Conservation (phyloP, 2,888 invertebrate genomes). For the Acanthosoma haemorrhoidale region DNA sequence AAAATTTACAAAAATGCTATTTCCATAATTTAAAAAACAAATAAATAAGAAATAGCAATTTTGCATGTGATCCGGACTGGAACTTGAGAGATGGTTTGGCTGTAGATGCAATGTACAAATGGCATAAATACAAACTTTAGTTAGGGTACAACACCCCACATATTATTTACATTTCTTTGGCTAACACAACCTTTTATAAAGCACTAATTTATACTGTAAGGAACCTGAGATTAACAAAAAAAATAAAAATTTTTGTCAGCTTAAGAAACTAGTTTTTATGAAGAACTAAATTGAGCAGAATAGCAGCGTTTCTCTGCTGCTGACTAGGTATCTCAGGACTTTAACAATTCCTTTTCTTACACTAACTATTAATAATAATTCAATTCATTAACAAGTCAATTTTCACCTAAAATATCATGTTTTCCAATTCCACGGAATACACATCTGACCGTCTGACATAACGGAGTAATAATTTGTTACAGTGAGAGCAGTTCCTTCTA, state of each 20-base stretch:
- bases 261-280: background rate
- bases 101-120: no score
- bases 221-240: background rate
- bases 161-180: no score
- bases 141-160: no score
- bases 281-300: background rate
- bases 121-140: no score
- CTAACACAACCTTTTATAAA: no score
- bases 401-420: conserved; percentile 42
- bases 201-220: background rate
- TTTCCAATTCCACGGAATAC: conserved; percentile 90
- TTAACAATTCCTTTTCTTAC: background rate
- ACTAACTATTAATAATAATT: no score
- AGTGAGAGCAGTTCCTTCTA: conserved; percentile 67
- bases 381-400: no score
- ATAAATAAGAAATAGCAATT: no score
- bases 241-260: background rate
- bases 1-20: no score
- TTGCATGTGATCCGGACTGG: no score
- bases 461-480: conserved; percentile 89
- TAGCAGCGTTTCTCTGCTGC: background rate
- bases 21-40: no score
- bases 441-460: conserved; percentile 81
- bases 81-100: no score
- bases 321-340: background rate